These are phyloP conservation scores for Drosophila pectinifera DNA, from an alignment of 1,140 invertebrate genomes.

Conservation along the genomic window DNA sequence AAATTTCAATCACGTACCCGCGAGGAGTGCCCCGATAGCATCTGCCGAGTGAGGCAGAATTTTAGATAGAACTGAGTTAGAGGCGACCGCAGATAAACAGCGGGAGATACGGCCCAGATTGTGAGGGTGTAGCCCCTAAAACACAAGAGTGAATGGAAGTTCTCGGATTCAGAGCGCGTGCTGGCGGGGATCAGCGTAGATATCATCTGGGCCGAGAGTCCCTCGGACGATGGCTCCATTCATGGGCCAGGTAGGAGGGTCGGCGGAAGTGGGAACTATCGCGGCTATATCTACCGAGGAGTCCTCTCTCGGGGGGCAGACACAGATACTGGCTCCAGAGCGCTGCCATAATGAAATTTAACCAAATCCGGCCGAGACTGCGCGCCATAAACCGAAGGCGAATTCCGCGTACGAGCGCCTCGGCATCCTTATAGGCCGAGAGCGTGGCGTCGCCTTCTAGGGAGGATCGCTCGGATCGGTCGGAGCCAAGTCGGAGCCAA, in stretches of 20 bases:
- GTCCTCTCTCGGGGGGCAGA: slow-evolving; percentile 6
- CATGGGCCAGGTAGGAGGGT: slow-evolving; percentile 51
- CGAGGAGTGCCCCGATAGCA: slow-evolving; percentile 60
- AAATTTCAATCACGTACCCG: slow-evolving; percentile 69
- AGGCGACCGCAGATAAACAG: slow-evolving; percentile 20
- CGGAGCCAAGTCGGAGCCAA: no score
- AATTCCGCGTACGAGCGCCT: slow-evolving; percentile 44
- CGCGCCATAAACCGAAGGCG: slow-evolving; percentile 39
- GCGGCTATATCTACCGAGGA: not conserved
- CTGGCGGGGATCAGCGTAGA: slow-evolving; percentile 44
- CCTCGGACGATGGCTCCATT: slow-evolving; percentile 56
- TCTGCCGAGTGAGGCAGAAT: slow-evolving; percentile 68
- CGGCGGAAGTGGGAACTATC: slow-evolving; percentile 58
- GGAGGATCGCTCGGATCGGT: slow-evolving; percentile 13
- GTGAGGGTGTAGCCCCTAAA: slow-evolving; percentile 56
- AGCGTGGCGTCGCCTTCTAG: slow-evolving; percentile 42
- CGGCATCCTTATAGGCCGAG: slow-evolving; percentile 35
- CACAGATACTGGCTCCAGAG: slow-evolving; percentile 20
- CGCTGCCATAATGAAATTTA: slow-evolving; percentile 47
- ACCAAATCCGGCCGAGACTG: slow-evolving; percentile 54
- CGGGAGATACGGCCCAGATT: slow-evolving; percentile 32
- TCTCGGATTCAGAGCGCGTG: slow-evolving; percentile 62
- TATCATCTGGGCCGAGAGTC: slow-evolving; percentile 38
- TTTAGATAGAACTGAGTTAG: slow-evolving; percentile 61
- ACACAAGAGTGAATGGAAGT: slow-evolving; percentile 62